Evolutionary conservation across 2,888 invertebrate species (phyloP), one percentile per base, ranked within the genome.

Genomic region (Erebia epiphron): DNA sequence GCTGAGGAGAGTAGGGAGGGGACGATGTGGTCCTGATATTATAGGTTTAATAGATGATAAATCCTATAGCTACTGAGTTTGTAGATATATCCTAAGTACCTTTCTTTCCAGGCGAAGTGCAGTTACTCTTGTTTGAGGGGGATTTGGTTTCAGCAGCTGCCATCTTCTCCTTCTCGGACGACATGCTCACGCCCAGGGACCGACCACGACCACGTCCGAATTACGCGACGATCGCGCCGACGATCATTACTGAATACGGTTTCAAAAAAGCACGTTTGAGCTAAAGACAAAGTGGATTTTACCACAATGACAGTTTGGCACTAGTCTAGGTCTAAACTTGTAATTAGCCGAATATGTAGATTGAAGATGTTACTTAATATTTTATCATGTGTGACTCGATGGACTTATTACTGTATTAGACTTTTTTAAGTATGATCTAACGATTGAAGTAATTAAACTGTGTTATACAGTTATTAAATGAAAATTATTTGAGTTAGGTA

Each of bases 101-200:
- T 92, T 93, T 93, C 81, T 93, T 94, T 75, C 89, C 92, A 18
- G 93, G 93, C 72, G 94, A 92, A 69, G 92, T 87, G 83, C 90
- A 90, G 86, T 93, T 93, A 82, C 87, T 89, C 86, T 87, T 91
- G 83, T 90, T 91, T 68, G 90, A 89, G 58, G 92, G 91, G 75
- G 93, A 92, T 83, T 92, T 92, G 76, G 87, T 79, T 76, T 91
- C 92, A 73, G 89, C 87, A 69, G 90, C 86, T 74, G 92, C 92
- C 92, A 93, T 93, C 83, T 92, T 92, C 85, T 89, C 91, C 81
- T 92, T 92, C 80, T 92, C 92, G 75, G 91, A 86, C 80, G 88
- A 89, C 92, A 93, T 92, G 79, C 72, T 84, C 78, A 81, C 82
- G 82, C 83, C 83, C 79, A 79, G 80, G 67, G 57, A 58, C 77